Conservation (phyloP, 2,113 vertebrate species). For the Panurus biarmicus region DNA sequence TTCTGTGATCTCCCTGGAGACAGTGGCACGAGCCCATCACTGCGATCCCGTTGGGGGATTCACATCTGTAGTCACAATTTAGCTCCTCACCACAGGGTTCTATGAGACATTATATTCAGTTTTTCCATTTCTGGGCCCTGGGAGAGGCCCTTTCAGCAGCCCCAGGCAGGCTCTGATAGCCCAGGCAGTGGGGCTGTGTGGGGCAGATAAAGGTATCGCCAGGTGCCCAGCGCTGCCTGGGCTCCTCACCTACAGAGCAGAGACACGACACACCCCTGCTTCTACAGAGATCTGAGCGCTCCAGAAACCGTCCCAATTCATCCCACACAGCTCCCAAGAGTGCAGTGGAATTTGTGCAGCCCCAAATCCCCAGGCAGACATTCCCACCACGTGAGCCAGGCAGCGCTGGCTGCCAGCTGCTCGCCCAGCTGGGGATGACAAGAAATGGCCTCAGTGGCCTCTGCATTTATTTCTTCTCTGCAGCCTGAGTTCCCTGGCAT, state of each 20-base stretch:
- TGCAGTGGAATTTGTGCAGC: neutral
- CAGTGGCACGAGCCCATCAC: neutral
- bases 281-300: rapidly evolving
- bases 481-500: neutral
- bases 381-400: rapidly evolving
- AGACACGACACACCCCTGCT: rapidly evolving
- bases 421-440: neutral
- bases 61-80: rapidly evolving
- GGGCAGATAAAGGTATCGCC: neutral
- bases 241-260: neutral
- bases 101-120: too few species aligned
- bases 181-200: rapidly evolving
- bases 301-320: neutral
- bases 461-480: neutral
- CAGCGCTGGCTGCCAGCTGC: neutral
- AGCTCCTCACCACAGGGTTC: neutral
- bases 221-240: neutral
- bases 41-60: rapidly evolving
- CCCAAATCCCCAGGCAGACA: neutral
- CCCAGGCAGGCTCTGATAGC: neutral
- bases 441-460: neutral
- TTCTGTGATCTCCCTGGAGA: neutral
- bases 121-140: neutral
- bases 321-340: neutral
- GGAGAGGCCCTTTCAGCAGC: neutral